These are phyloP conservation scores for Eulemur coronatus DNA, from an alignment of 2,797 vertebrate species.

Conservation along the genomic window DNA sequence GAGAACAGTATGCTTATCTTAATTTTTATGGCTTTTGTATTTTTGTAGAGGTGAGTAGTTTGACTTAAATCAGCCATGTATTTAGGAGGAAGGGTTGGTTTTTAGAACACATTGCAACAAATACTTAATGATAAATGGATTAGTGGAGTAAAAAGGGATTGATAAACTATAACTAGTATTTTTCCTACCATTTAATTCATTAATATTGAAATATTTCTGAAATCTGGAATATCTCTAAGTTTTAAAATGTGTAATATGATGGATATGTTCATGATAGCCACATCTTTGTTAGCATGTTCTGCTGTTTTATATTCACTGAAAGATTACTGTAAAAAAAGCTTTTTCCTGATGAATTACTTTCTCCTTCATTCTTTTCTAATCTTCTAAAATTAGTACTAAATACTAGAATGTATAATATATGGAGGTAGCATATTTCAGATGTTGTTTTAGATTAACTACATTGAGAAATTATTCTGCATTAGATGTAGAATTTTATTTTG, in stretches of 20 bases:
- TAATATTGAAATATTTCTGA: constrained; percentile 74
- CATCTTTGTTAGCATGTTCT: constrained; percentile 61
- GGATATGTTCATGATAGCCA: constrained; percentile 8
- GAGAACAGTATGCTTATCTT: constrained; percentile 63
- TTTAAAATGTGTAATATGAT: constrained; percentile 65
- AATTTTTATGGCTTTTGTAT: constrained; percentile 67
- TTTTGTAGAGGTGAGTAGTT: constrained; percentile 72
- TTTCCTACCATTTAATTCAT: constrained; percentile 67
- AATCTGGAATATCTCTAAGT: constrained; percentile 61
- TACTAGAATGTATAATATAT: constrained; percentile 84
- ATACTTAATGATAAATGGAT: constrained; percentile 76
- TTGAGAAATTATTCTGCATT: constrained; percentile 87
- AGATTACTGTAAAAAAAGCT: constrained; percentile 57
- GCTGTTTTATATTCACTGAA: constrained; percentile 65
- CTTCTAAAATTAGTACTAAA: constrained; percentile 83
- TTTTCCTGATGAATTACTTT: constrained; percentile 73
- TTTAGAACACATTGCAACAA: constrained; percentile 76
- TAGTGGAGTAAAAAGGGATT: constrained; percentile 66
- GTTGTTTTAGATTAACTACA: constrained; percentile 85
- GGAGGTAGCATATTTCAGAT: constrained; percentile 80
- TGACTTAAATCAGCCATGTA: constrained; percentile 71
- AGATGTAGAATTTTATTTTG: constrained; percentile 90
- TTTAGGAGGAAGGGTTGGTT: constrained; percentile 70
- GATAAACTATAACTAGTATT: constrained; percentile 66
- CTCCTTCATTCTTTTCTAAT: constrained; percentile 75